Evolutionary conservation across 2,113 vertebrate genomes (phyloP), one percentile per base, ranked within the genome.

Genomic region (Varanus salvator): DNA sequence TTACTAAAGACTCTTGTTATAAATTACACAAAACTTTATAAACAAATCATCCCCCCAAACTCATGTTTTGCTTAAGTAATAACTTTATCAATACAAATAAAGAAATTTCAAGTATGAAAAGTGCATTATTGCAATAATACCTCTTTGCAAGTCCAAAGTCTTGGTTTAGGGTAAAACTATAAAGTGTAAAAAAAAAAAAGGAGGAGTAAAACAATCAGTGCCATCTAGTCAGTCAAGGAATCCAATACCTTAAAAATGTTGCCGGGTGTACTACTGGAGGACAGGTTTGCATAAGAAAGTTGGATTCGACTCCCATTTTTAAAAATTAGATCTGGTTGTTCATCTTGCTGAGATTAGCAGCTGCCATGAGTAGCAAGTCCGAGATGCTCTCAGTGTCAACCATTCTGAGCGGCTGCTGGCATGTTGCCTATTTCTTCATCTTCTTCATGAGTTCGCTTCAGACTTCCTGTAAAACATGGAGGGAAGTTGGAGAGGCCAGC

Each of bases 81-180:
- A 97, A 97, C 94, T 97, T 97, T 97, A 94, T 97, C 97, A 97
- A 97, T 97, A 97, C 97, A 97, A 97, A 98, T 97, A 98, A 97
- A 97, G 96, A 97, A 95, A 96, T 93, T 99, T 99, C 98, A 99
- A 99, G 98, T 99, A 99, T 99, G 95, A 98, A 99, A 99, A 99
- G 98, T 98, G 98, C 98, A 98, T 99, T 98, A 98, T 99, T 99
- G 98, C 99, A 99, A 98, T 99, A 99, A 98, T 98, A 99, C 99
- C 98, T 99, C 97, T 98, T 98, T 98, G 98, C 97, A 98, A 99
- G 98, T 99, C 98, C 98, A 98, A 99, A 99, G 98, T 98, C 97
- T 98, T 98, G 98, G 98, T 98, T 98, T 98, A 98, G 97, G 98
- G 98, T 98, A 99, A 98, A 99, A 99, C 97, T 98, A 98, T 98